Evolutionary conservation across 2,797 vertebrate genomes (phyloP).

Genomic region (Choloepus didactylus): DNA sequence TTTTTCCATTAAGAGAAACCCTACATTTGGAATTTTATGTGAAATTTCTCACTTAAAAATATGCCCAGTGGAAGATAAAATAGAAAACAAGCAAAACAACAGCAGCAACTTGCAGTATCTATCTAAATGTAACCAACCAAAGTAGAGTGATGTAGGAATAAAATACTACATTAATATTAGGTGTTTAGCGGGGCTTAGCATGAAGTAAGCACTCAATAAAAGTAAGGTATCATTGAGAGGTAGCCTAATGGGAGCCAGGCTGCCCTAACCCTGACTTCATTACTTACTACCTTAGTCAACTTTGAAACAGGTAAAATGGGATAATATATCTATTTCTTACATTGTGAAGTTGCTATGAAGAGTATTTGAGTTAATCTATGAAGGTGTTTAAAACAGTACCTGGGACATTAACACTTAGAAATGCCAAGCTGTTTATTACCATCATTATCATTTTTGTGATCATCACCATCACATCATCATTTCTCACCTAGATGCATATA

Average conservation of each 20-base stretch:
- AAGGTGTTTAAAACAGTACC: not conserved
- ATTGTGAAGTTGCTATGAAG: not conserved
- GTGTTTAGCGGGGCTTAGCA: rapidly evolving
- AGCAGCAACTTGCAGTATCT: not conserved
- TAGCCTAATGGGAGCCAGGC: rapidly evolving
- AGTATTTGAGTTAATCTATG: not conserved
- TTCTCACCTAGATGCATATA: not conserved
- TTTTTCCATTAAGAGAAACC: not conserved
- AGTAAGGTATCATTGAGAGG: rapidly evolving
- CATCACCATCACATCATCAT: not conserved
- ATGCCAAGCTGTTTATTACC: not conserved
- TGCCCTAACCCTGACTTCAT: no score
- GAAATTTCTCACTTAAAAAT: not conserved
- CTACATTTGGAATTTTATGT: not conserved
- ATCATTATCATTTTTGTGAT: not conserved
- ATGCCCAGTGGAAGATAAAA: not conserved
- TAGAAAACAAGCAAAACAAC: not conserved
- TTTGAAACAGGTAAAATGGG: no score
- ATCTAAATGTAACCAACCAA: no score
- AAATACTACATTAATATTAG: rapidly evolving
- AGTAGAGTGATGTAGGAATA: rapidly evolving
- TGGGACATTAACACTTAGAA: not conserved
- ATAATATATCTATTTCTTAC: not conserved
- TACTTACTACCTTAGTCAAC: rapidly evolving
- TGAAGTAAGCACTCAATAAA: rapidly evolving